Evolutionary conservation across 2,797 vertebrate species (phyloP).

Genomic region (Sebastes iracundus): DNA sequence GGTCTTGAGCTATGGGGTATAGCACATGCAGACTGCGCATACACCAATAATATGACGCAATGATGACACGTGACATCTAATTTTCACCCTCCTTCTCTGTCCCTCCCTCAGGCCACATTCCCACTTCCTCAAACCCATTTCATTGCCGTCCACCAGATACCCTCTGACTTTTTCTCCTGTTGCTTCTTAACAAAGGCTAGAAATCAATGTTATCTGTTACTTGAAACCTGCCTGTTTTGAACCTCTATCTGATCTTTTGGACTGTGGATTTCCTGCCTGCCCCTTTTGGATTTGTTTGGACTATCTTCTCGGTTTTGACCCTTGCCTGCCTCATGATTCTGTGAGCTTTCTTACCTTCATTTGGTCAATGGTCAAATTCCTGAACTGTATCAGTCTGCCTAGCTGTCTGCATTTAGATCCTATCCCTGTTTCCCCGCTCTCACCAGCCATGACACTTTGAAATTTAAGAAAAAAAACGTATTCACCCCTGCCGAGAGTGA

Average conservation of each 20-base stretch:
- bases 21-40: too few species aligned
- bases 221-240: not conserved
- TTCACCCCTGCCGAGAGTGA: not conserved
- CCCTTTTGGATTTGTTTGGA: not conserved
- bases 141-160: too few species aligned
- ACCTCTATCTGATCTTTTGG: not conserved
- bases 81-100: too few species aligned
- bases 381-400: not conserved
- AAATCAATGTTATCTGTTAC: too few species aligned
- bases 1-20: too few species aligned
- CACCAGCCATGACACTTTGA: not conserved
- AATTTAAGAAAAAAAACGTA: accelerated
- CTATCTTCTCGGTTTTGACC: not conserved
- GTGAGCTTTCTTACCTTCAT: not conserved
- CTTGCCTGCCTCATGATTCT: not conserved
- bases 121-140: not conserved
- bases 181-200: too few species aligned
- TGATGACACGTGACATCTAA: too few species aligned
- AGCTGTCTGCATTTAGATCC: not conserved
- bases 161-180: not conserved
- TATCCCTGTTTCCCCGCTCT: not conserved
- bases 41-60: too few species aligned
- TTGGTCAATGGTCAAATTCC: not conserved
- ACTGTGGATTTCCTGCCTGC: not conserved
- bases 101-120: not conserved